Conservation (phyloP, 2,797 vertebrate genomes). For the Lacerta agilis region DNA sequence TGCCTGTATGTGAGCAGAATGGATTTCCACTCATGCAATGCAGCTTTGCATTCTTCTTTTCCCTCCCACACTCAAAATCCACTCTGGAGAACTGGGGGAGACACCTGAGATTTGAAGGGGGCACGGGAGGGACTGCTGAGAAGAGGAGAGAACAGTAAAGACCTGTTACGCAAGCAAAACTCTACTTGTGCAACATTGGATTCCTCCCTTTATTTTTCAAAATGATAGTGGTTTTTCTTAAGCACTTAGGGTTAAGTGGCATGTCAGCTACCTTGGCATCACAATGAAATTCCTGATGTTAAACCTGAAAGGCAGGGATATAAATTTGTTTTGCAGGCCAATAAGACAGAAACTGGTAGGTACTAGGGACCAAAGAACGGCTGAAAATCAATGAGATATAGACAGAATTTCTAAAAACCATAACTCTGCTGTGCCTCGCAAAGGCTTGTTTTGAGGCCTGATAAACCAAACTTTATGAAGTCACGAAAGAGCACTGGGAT, state of each 20-base stretch:
- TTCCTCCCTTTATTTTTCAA: neutral
- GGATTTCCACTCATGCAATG: too few relatives aligned
- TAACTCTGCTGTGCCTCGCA: neutral
- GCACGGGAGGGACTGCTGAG: too few relatives aligned
- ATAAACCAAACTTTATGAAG: too few relatives aligned
- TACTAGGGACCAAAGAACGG: neutral
- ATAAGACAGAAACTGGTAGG: neutral
- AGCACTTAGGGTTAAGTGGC: neutral
- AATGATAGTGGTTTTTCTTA: neutral
- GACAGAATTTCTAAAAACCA: neutral
- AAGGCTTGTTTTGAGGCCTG: neutral
- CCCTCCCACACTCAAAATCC: too few relatives aligned
- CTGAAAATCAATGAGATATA: neutral
- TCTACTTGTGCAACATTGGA: too few relatives aligned
- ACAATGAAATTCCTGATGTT: neutral
- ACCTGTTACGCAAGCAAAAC: too few relatives aligned
- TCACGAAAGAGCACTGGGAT: too few relatives aligned
- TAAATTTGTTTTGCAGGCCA: neutral
- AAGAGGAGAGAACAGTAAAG: too few relatives aligned
- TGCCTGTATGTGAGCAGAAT: too few relatives aligned
- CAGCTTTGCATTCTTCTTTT: too few relatives aligned
- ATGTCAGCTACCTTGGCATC: neutral
- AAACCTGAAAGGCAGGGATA: neutral
- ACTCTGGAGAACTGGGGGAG: too few relatives aligned
- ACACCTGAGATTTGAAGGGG: too few relatives aligned